Conservation (phyloP, 2,797 vertebrate species). For the Enteromius trimaculatus region DNA sequence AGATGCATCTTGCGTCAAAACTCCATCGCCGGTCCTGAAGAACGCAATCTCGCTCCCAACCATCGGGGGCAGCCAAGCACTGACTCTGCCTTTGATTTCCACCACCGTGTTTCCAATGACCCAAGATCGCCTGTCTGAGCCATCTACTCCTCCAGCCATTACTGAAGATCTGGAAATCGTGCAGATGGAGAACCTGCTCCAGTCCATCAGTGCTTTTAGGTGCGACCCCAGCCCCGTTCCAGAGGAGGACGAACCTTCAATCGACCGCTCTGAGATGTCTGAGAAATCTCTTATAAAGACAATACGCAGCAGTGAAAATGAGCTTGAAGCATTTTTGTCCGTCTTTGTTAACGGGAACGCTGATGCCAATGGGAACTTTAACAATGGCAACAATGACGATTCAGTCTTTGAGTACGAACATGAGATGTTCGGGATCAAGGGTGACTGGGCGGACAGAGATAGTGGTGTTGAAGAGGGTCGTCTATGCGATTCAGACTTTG, state of each 20-base stretch:
- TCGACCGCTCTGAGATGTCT: constrained; percentile 84
- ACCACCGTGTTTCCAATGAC: constrained; percentile 85
- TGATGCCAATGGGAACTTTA: constrained; percentile 71
- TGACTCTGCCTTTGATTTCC: constrained; percentile 88
- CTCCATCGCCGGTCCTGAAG: constrained; percentile 97
- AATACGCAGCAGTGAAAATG: constrained; percentile 77
- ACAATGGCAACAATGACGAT: constrained; percentile 63
- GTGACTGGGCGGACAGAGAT: constrained; percentile 88
- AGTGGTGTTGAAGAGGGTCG: constrained; percentile 85
- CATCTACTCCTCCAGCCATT: constrained; percentile 68
- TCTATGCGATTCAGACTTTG: constrained; percentile 80
- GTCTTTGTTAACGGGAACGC: constrained; percentile 67
- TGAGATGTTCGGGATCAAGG: constrained; percentile 83
- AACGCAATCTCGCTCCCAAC: constrained; percentile 97
- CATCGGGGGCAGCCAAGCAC: constrained; percentile 94
- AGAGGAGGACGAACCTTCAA: constrained; percentile 74
- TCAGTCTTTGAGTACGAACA: constrained; percentile 77
- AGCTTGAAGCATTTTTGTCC: constrained; percentile 74
- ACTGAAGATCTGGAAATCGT: constrained; percentile 84
- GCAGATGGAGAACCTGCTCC: constrained; percentile 83
- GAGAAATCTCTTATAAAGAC: constrained; percentile 74
- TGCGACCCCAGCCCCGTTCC: constrained; percentile 80
- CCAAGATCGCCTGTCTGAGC: constrained; percentile 71
- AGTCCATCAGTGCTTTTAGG: constrained; percentile 87
- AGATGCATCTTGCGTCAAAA: constrained; percentile 88